These are phyloP conservation scores for Azemiops feae DNA, from an alignment of 2,113 vertebrate genomes.

Conservation along the genomic window DNA sequence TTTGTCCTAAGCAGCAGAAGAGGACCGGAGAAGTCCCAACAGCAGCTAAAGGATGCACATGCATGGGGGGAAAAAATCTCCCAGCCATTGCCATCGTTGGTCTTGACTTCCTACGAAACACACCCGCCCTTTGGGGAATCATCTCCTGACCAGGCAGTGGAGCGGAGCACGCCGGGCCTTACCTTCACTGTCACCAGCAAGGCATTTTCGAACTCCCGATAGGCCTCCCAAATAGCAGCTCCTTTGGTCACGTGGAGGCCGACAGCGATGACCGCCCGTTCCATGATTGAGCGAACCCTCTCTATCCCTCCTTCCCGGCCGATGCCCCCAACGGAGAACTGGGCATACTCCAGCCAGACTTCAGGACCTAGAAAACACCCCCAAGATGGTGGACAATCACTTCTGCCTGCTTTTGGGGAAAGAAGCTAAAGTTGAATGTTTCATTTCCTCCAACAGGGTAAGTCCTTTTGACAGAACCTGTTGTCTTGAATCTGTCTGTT, in stretches of 20 bases:
- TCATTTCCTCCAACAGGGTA: not conserved
- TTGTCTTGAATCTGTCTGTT: not conserved
- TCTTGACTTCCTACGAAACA: not conserved
- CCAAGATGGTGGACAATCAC: not conserved
- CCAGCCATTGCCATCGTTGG: too few relatives aligned
- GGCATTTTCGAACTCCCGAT: constrained; percentile 93
- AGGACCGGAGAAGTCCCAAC: not conserved
- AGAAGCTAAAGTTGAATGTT: not conserved
- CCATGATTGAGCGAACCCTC: constrained; percentile 85
- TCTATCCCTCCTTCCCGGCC: constrained; percentile 89
- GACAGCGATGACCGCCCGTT: constrained; percentile 86
- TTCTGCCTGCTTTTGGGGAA: not conserved
- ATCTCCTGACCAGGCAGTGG: not conserved
- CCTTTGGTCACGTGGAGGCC: constrained; percentile 94
- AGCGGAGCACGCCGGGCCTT: constrained; percentile 17
- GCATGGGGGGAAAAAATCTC: not conserved
- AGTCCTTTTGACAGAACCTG: not conserved
- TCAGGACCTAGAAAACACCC: constrained; percentile 80
- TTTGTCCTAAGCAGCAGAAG: not conserved
- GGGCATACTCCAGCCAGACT: constrained; percentile 96
- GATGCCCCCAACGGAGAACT: constrained; percentile 95
- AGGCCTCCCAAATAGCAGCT: constrained; percentile 89
- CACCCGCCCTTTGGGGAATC: not conserved
- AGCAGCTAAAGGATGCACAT: not conserved
- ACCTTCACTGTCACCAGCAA: constrained; percentile 92